These are phyloP conservation scores for Magallana angulata DNA, from an alignment of 1,140 invertebrate genomes.

Conservation along the genomic window DNA sequence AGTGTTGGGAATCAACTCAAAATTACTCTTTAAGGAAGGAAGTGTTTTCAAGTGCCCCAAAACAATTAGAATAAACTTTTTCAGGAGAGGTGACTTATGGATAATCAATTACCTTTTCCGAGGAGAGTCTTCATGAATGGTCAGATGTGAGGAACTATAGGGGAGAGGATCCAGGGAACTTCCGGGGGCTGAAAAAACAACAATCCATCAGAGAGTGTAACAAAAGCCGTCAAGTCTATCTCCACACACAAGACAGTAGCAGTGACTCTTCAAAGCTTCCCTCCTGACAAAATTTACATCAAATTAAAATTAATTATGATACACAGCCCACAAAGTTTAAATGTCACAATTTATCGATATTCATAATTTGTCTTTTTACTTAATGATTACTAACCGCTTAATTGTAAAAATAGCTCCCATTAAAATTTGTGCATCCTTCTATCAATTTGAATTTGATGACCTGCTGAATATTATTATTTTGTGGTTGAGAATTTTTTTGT, in stretches of 20 bases:
- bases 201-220: neutral
- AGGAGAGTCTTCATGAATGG: conserved; percentile 30
- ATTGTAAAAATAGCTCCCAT: neutral
- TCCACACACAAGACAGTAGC: neutral
- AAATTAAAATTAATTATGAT: conserved; percentile 26
- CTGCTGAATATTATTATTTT: conserved; percentile 32
- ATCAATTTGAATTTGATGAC: conserved; percentile 28
- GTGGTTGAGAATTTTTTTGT: conserved; percentile 22
- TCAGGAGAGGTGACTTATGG: neutral
- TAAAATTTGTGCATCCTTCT: conserved; percentile 22
- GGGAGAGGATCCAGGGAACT: conserved; percentile 16
- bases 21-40: conserved; percentile 4
- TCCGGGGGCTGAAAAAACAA: conserved; percentile 8
- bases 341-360: conserved; percentile 33
- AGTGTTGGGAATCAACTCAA: neutral
- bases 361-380: neutral
- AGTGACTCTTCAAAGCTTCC: neutral
- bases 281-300: neutral
- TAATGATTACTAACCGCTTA: neutral
- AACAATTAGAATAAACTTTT: neutral
- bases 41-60: neutral
- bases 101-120: conserved; percentile 15
- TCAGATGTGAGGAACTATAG: neutral
- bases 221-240: neutral
- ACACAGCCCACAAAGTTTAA: neutral